Base-by-base conservation (phyloP, 2,888 invertebrate genomes). In the Monochamus alternatus region DNA sequence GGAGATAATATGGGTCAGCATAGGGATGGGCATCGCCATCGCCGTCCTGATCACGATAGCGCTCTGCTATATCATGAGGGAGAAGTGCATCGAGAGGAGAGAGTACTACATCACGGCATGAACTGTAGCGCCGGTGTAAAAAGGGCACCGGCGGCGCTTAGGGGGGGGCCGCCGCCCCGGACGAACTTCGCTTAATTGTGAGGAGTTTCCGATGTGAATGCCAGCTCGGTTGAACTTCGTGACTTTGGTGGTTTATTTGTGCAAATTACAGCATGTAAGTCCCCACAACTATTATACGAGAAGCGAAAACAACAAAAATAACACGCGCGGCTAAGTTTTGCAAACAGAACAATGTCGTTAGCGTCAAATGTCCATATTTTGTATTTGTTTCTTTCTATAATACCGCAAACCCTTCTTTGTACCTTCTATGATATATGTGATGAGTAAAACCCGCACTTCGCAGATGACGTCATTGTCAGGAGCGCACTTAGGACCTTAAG, bases 1-100 rank as follows among this genome's bases (percentile, higher is more conserved):
- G 88, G 95, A 95, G 89, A 95, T 96, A 82, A 96, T 96, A 87
- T 96, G 95, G 95, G 95, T 95, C 85, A 95, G 95, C 89, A 95
- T 96, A 88, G 95, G 95, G 71, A 95, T 95, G 95, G 95, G 95
- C 51, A 93, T 95, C 80, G 94, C 95, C 74, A 96, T 96, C 83
- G 94, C 94, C 7, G 91, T 96, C 3, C 91, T 96, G 69, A 96
- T 96, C 87, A 94, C 94, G 32, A 94, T 96, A 84, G 95, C 96
- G 0, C 90, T 96, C 12, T 95, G 95, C 90, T 95, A 95, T 88
- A 94, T 96, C 81, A 92, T 95, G 80, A 91, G 93, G 75, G 95
- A 96, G 89, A 96, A 95, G 87, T 95, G 95, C 88, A 92, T 93
- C 84, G 95, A 95, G 85, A 90, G 95, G 77, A 91, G 94, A 78